phyloP scores from a whole-genome alignment of 2,888 invertebrate species.

The Deilephila elpenor region DNA sequence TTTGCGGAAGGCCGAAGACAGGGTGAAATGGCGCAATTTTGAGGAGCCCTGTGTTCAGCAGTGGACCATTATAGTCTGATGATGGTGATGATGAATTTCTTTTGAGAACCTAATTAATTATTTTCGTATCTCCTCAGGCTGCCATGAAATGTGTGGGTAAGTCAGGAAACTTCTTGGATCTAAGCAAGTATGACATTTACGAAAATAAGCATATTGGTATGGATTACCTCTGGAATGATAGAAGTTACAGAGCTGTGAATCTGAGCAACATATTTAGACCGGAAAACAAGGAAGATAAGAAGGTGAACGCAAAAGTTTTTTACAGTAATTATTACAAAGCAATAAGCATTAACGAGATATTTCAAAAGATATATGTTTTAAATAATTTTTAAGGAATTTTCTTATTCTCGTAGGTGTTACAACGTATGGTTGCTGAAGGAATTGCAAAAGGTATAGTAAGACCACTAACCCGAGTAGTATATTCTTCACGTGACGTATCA shows the following conservation, averaged over 20 bases:
- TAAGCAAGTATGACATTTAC: constrained; percentile 48
- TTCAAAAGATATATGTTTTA: too few species aligned
- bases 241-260: constrained; percentile 45
- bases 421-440: constrained; percentile 84
- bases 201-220: constrained; percentile 52
- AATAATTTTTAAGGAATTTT: too few species aligned
- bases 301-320: constrained; percentile 45
- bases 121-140: constrained; percentile 41
- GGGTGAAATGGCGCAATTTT: too few species aligned
- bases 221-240: constrained; percentile 41
- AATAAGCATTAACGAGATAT: too few species aligned
- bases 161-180: constrained; percentile 46
- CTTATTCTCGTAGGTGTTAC: constrained; percentile 67
- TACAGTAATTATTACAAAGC: not conserved
- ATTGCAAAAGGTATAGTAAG: constrained; percentile 87
- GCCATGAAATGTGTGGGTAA: constrained; percentile 47
- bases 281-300: constrained; percentile 44
- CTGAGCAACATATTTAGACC: constrained; percentile 52
- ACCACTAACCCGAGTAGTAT: constrained; percentile 87
- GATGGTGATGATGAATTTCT: too few species aligned
- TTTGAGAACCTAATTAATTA: not conserved
- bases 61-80: too few species aligned
- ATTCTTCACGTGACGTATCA: constrained; percentile 86
- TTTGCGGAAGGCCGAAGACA: too few species aligned
- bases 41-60: too few species aligned